These are phyloP conservation scores for Peromyscus nudipes DNA, from an alignment of 2,797 vertebrate species.

Conservation along the genomic window DNA sequence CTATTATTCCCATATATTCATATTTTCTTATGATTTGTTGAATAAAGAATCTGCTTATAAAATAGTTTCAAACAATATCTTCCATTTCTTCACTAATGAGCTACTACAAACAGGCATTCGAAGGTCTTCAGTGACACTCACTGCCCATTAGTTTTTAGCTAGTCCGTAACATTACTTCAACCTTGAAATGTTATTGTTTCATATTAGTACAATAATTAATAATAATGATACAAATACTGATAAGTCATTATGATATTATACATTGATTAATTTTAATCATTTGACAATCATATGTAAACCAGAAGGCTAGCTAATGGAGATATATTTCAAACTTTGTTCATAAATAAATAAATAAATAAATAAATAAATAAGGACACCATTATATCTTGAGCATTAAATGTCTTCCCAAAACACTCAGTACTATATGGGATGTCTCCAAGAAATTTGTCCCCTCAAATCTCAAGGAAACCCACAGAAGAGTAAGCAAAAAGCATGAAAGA, in stretches of 20 bases:
- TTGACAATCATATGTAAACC: background rate
- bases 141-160: background rate
- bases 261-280: background rate
- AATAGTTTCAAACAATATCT: background rate
- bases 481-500: background rate
- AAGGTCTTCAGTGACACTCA: background rate
- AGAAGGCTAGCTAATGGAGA: background rate
- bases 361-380: too few species aligned
- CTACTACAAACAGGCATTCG: background rate
- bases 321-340: background rate
- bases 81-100: background rate
- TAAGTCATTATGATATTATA: background rate
- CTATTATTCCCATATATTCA: background rate
- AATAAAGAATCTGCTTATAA: background rate
- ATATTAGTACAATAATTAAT: background rate
- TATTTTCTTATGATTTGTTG: background rate
- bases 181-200: background rate
- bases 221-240: background rate
- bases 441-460: background rate
- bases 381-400: background rate
- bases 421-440: background rate
- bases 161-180: background rate
- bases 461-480: background rate
- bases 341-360: background rate
- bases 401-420: background rate